A percentile compares a stretch with the other conserved stretches of the same genome.
These are phyloP conservation scores for Pogonognathellus flavescens DNA, from an alignment of 1,140 invertebrate species.

Conservation along the genomic window DNA sequence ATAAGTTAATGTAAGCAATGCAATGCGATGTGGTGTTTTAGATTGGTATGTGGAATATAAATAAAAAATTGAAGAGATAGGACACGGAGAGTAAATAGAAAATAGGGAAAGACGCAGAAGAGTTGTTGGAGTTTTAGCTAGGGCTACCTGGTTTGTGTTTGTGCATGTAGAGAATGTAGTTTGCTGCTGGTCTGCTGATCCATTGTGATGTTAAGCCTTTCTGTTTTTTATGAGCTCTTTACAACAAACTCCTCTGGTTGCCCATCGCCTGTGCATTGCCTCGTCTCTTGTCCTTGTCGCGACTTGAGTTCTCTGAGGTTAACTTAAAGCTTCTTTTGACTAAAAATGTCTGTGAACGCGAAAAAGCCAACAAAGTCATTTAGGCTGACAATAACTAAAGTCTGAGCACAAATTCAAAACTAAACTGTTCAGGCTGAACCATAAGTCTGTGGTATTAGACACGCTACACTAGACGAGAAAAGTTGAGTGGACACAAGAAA, in stretches of 20 bases:
- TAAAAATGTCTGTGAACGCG: conserved; percentile 2
- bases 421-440: background rate
- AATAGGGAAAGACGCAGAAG: background rate
- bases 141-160: background rate
- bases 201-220: conserved; percentile 34
- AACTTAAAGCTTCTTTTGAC: conserved; percentile 35
- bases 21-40: background rate
- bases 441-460: conserved; percentile 9
- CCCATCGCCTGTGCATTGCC: too few relatives aligned
- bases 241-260: background rate
- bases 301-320: conserved; percentile 26
- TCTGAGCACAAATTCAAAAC: conserved; percentile 24
- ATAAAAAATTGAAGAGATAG: background rate
- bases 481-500: conserved; percentile 10
- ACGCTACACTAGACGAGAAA: conserved; percentile 20
- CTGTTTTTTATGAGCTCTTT: conserved; percentile 47
- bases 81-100: background rate
- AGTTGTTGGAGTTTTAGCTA: background rate
- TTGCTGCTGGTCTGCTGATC: background rate
- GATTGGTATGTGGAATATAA: background rate
- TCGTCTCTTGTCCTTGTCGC: background rate
- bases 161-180: background rate
- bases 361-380: conserved; percentile 15
- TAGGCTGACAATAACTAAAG: conserved; percentile 32
- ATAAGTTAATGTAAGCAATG: conserved; percentile 9